These are phyloP conservation scores for Suncus etruscus DNA, from an alignment of 2,113 vertebrate genomes.

Conservation along the genomic window DNA sequence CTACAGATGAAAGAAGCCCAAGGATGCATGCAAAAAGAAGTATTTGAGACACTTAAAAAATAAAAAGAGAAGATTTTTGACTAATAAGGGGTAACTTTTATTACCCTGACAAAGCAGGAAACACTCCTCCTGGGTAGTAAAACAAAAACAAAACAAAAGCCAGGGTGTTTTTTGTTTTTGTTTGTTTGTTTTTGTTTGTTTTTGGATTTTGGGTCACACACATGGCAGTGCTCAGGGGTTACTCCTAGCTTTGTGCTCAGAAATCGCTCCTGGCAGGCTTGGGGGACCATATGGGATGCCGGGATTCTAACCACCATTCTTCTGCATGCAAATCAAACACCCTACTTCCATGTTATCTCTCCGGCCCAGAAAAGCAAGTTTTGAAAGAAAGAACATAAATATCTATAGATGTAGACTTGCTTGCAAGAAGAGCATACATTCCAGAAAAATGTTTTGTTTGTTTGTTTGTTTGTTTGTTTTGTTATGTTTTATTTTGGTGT, in stretches of 20 bases:
- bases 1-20: not conserved
- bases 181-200: too few relatives aligned
- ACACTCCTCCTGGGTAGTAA: not conserved
- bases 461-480: too few relatives aligned
- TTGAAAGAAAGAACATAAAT: not conserved
- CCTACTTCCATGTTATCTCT: too few relatives aligned
- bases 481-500: too few relatives aligned
- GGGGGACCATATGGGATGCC: too few relatives aligned
- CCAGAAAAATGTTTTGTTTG: not conserved
- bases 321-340: too few relatives aligned
- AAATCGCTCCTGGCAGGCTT: too few relatives aligned
- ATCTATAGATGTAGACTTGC: not conserved
- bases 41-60: not conserved
- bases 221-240: too few relatives aligned
- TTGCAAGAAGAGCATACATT: constrained; percentile 11
- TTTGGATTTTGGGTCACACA: too few relatives aligned
- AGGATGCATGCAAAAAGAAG: not conserved
- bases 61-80: not conserved
- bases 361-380: not conserved
- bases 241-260: too few relatives aligned
- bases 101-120: not conserved
- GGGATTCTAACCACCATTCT: too few relatives aligned
- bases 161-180: too few relatives aligned
- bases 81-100: not conserved
- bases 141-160: not conserved